Conservation (phyloP, 2,888 invertebrate species). For the Tenthredo distinguenda region DNA sequence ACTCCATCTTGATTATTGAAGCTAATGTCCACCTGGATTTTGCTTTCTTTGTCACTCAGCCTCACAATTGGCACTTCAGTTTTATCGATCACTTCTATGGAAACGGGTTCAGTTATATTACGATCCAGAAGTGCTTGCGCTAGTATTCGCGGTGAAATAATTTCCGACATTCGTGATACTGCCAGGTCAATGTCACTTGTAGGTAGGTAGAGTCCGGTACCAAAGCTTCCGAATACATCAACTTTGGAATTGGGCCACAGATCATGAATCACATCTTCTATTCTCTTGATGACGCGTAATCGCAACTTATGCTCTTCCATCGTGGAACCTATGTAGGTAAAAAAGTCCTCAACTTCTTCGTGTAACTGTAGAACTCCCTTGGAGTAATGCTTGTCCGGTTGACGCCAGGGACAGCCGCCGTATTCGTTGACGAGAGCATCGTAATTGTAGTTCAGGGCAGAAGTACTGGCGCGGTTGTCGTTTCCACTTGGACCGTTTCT, state of each 20-base stretch:
- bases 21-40: slow-evolving; percentile 98
- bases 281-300: slow-evolving; percentile 92
- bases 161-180: slow-evolving; percentile 90
- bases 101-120: slow-evolving; percentile 92
- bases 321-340: slow-evolving; percentile 95
- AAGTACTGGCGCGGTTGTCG: slow-evolving; percentile 95
- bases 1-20: slow-evolving; percentile 97
- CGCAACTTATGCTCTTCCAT: slow-evolving; percentile 94
- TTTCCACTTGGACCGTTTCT: slow-evolving; percentile 74
- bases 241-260: slow-evolving; percentile 97
- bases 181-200: slow-evolving; percentile 89
- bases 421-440: slow-evolving; percentile 90
- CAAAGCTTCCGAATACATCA: slow-evolving; percentile 98
- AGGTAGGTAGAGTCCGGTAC: slow-evolving; percentile 97
- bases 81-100: slow-evolving; percentile 97
- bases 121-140: slow-evolving; percentile 94
- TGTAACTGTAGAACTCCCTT: slow-evolving; percentile 94
- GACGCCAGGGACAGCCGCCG: slow-evolving; percentile 95
- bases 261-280: slow-evolving; percentile 91
- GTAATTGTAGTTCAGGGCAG: slow-evolving; percentile 92
- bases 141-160: slow-evolving; percentile 93
- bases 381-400: slow-evolving; percentile 87
- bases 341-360: slow-evolving; percentile 98
- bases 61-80: slow-evolving; percentile 99
- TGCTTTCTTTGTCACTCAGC: slow-evolving; percentile 91